phyloP scores from a whole-genome alignment of 2,113 vertebrate species.

The Nothoprocta pentlandii region DNA sequence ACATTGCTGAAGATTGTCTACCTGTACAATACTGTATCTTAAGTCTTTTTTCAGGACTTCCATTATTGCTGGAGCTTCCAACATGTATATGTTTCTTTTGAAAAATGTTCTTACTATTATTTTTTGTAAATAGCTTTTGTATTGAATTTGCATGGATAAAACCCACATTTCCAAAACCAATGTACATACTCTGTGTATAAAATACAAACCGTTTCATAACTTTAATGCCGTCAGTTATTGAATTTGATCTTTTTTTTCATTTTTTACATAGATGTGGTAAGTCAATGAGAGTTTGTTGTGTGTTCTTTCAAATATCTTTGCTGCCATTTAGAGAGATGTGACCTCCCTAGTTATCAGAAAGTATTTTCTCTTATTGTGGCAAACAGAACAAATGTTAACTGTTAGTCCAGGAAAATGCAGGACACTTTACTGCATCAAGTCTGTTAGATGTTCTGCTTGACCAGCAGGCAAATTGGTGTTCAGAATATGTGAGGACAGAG shows the following conservation, averaged over 20 bases:
- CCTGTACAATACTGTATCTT: constrained; percentile 54
- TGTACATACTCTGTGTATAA: constrained; percentile 88
- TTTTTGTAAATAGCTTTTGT: constrained; percentile 82
- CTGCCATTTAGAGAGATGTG: not conserved
- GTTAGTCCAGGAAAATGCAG: not conserved
- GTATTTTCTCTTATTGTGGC: not conserved
- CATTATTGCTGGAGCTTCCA: constrained; percentile 74
- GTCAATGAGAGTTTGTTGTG: not conserved
- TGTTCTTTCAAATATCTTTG: not conserved
- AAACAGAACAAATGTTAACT: not conserved
- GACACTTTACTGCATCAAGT: not conserved
- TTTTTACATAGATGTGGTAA: constrained; percentile 31
- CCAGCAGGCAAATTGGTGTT: not conserved
- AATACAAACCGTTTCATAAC: constrained; percentile 82
- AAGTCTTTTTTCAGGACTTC: constrained; percentile 52
- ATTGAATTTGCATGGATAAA: constrained; percentile 85
- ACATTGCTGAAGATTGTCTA: constrained; percentile 24
- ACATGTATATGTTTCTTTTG: constrained; percentile 42
- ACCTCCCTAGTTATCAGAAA: not conserved
- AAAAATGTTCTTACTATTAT: constrained; percentile 57
- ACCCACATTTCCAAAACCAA: constrained; percentile 57
- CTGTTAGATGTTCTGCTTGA: not conserved
- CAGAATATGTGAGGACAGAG: not conserved
- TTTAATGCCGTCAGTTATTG: constrained; percentile 46
- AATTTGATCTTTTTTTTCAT: not conserved